Evolutionary conservation across 1,140 invertebrate species (phyloP), one percentile per base, ranked within the genome.

Genomic region (Kradibia gibbosae): DNA sequence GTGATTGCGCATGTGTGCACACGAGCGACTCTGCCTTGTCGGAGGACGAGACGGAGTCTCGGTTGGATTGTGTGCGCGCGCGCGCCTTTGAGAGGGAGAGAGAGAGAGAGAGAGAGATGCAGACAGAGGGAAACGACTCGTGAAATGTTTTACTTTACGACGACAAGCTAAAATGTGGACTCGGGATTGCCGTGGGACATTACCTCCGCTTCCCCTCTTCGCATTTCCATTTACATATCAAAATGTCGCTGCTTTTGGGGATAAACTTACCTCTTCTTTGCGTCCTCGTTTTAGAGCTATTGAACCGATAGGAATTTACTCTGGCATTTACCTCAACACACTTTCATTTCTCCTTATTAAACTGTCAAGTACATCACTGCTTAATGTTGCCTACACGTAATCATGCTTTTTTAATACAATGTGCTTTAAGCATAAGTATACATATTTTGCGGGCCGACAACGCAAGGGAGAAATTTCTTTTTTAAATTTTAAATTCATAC

Each of bases 111-210:
- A 15, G 45, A 75, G 50, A 57, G 20, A 42, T 11, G 20, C 1
- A 34, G 11, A 20, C n/a, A 31, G 3, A 62, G 20, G 36, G 22
- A 55, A 78, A 71, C 57, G 77, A 78, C 77, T 42, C 34, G 77
- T 39, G 48, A 53, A 70, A 78, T 71, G 71, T 67, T 78, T 74
- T 67, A 10, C 25, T 60, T 77, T 77, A 60, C 13, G 55, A 22
- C 42, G 75, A 34, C 31, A n/a, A 31, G 62, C 31, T 78, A 31
- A 55, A 78, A 78, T 53, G 76, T 78, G 34, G 50, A 25, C 50
- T 31, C 34, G n/a, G 65, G 31, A 55, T 70, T 71, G 65, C 62
- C 42, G 31, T 39, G 65, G 65, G 65, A 78, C 57, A 78, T 70
- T 42, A 20, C 28, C 42, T 50, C 15, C 20, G 5, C 3, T 39